Percentiles rank a stretch among this genome's conserved stretches.
These are phyloP conservation scores for Synergus gifuensis DNA, from an alignment of 2,888 invertebrate species.

Conservation along the genomic window DNA sequence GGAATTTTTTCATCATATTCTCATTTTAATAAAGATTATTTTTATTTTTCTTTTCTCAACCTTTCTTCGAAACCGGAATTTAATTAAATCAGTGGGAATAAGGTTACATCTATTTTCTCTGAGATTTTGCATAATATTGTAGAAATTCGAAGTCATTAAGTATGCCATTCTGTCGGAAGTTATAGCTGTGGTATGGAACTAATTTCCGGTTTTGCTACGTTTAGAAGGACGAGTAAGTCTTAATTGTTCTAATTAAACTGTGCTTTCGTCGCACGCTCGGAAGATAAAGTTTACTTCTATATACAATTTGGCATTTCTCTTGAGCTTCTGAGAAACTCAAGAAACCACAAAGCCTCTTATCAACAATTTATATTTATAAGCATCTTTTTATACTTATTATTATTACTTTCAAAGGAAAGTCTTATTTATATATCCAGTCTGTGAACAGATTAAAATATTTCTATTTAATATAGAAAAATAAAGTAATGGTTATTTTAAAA, in stretches of 20 bases:
- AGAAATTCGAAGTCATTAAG: slow-evolving; percentile 11
- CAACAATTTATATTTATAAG: background rate
- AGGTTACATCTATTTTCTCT: background rate
- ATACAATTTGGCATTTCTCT: background rate
- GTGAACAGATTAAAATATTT: too few species aligned
- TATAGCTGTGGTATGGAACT: slow-evolving; percentile 6
- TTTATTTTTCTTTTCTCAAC: too few species aligned
- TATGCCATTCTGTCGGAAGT: slow-evolving; percentile 6
- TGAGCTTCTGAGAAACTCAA: background rate
- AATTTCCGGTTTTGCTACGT: slow-evolving; percentile 15
- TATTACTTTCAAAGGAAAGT: background rate
- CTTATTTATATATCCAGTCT: background rate
- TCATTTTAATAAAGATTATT: too few species aligned
- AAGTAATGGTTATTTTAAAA: too few species aligned
- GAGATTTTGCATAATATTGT: background rate
- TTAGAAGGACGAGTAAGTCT: background rate
- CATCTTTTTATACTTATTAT: background rate
- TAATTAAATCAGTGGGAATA: background rate
- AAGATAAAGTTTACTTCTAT: background rate
- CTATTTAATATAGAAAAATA: too few species aligned
- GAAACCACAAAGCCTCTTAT: background rate
- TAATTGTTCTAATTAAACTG: slow-evolving; percentile 23
- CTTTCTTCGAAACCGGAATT: background rate
- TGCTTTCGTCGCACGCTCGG: slow-evolving; percentile 1
- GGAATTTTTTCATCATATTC: background rate